Evolutionary conservation across 92 coral and sea anemone genomes (phyloP).

Genomic region (Epizoanthus stellaris): DNA sequence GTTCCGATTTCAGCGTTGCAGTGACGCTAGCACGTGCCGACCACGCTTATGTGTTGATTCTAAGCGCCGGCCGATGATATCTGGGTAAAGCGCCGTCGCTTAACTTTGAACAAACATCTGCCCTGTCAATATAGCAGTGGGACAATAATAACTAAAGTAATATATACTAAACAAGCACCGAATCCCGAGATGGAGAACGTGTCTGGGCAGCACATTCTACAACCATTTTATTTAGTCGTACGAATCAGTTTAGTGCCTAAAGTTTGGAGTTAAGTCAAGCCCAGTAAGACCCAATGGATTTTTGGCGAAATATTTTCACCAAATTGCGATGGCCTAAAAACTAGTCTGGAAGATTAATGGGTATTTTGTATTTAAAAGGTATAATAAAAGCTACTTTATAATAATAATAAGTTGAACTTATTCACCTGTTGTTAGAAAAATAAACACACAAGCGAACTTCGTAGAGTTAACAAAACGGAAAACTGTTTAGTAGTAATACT

Average conservation of each 20-base stretch:
- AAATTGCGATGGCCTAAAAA: not conserved
- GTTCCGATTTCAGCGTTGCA: not conserved
- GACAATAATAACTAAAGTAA: not conserved
- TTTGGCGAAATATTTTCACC: not conserved
- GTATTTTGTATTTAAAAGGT: not conserved
- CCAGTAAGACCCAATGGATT: too few relatives aligned
- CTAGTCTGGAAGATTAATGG: not conserved
- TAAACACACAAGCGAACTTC: constrained; percentile 10
- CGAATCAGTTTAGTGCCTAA: too few relatives aligned
- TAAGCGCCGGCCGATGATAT: constrained; percentile 12
- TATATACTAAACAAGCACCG: too few relatives aligned
- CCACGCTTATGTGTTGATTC: constrained; percentile 33
- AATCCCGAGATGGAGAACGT: too few relatives aligned
- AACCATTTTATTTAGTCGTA: too few relatives aligned
- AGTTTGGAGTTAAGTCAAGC: too few relatives aligned
- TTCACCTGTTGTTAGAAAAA: constrained; percentile 18
- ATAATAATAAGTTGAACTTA: not conserved
- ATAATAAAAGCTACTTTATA: not conserved
- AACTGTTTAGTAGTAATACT: not conserved
- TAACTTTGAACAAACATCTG: not conserved
- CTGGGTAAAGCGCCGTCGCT: not conserved
- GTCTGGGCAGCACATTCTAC: too few relatives aligned
- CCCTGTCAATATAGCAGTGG: not conserved
- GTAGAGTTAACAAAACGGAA: not conserved
- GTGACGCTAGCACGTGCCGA: not conserved